These are phyloP conservation scores for Dexiosoma caninum DNA, from an alignment of 2,888 invertebrate genomes.

Conservation along the genomic window DNA sequence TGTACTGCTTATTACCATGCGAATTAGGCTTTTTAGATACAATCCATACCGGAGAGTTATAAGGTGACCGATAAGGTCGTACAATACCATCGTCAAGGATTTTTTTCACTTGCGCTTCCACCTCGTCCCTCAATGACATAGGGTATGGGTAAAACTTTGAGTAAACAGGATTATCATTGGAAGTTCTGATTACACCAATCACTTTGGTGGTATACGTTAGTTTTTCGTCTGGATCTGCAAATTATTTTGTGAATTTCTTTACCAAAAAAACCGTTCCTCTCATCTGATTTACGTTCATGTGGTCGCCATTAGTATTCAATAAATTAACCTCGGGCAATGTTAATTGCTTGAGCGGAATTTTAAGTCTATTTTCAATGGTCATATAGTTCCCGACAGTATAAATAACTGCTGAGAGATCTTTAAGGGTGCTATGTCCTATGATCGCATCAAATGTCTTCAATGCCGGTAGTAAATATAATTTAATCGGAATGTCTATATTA, in stretches of 20 bases:
- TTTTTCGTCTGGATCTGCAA: neutral
- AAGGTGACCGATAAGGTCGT: neutral
- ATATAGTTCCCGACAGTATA: neutral
- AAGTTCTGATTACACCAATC: neutral
- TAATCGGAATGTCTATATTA: slow-evolving; percentile 3
- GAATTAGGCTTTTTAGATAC: no score
- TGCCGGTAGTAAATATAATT: neutral
- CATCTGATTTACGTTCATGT: neutral
- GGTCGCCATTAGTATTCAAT: neutral
- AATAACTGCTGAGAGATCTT: neutral
- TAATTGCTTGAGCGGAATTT: neutral
- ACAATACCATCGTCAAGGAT: neutral
- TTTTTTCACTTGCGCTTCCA: neutral
- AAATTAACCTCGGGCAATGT: neutral
- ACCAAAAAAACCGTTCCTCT: neutral
- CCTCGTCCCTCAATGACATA: neutral
- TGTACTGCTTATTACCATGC: neutral
- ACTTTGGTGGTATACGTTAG: neutral
- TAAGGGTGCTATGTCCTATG: neutral
- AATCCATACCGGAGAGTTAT: no score
- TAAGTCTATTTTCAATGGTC: neutral
- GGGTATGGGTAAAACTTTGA: no score
- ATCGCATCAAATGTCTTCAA: slow-evolving; percentile 2
- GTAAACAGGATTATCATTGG: neutral
- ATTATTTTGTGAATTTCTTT: neutral